phyloP scores from a whole-genome alignment of 2,888 invertebrate species.

The Chironomus riparius region DNA sequence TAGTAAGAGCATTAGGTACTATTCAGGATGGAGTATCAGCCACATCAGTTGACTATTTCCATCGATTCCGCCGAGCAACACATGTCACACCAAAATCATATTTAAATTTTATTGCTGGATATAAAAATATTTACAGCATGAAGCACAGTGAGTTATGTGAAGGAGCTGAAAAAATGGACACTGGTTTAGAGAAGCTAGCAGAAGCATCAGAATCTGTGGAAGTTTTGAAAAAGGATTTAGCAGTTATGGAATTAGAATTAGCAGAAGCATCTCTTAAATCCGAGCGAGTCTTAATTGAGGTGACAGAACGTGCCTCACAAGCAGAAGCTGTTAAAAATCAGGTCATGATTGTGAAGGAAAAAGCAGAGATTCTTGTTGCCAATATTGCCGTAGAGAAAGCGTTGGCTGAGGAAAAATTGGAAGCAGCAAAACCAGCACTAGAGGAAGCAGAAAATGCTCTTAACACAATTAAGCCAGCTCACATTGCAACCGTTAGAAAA shows the following conservation, averaged over 20 bases:
- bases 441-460: constrained; percentile 92
- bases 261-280: constrained; percentile 79
- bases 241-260: constrained; percentile 88
- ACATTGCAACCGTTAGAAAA: constrained; percentile 91
- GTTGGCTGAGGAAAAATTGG: constrained; percentile 82
- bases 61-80: constrained; percentile 83
- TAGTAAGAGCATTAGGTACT: constrained; percentile 83
- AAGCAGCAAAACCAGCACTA: constrained; percentile 90
- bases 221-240: constrained; percentile 81
- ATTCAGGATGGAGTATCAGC: constrained; percentile 88
- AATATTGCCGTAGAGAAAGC: constrained; percentile 85
- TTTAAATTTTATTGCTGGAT: constrained; percentile 87
- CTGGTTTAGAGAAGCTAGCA: constrained; percentile 86
- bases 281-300: constrained; percentile 65
- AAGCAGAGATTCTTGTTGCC: constrained; percentile 80
- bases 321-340: constrained; percentile 93
- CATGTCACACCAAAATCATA: constrained; percentile 98
- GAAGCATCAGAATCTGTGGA: constrained; percentile 93
- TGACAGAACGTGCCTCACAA: constrained; percentile 87
- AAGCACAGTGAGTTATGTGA: constrained; percentile 84
- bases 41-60: constrained; percentile 78
- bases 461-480: constrained; percentile 93
- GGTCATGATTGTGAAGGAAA: constrained; percentile 92
- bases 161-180: constrained; percentile 88
- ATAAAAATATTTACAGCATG: constrained; percentile 85